Percentiles rank a stretch among this genome's conserved stretches.
Conservation (phyloP, 2,888 invertebrate species). For the Chrysodeixis includens region DNA sequence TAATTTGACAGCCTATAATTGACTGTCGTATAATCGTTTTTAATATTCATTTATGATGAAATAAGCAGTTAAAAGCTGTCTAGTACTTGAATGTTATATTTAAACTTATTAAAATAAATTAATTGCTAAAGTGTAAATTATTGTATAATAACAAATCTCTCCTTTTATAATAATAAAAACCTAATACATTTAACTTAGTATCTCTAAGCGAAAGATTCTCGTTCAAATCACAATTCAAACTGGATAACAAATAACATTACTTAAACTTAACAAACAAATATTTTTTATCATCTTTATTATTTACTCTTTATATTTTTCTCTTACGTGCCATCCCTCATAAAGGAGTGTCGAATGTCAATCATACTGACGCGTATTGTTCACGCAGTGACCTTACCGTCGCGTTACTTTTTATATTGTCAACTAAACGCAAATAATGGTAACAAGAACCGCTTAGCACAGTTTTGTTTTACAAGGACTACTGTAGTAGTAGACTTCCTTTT, state of each 20-base stretch:
- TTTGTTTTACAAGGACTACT: neutral
- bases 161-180: too few relatives aligned
- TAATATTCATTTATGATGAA: too few relatives aligned
- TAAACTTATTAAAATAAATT: too few relatives aligned
- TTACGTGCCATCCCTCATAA: constrained; percentile 38
- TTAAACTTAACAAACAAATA: neutral
- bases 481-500: neutral
- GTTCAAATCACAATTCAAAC: neutral
- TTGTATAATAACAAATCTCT: too few relatives aligned
- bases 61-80: too few relatives aligned
- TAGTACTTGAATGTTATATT: too few relatives aligned
- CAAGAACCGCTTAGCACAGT: constrained; percentile 1
- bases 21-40: too few relatives aligned
- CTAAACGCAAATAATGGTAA: constrained; percentile 11
- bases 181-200: too few relatives aligned
- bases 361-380: constrained; percentile 66
- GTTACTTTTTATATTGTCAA: constrained; percentile 32
- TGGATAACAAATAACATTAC: neutral
- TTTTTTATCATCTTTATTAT: neutral
- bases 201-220: too few relatives aligned
- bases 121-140: too few relatives aligned
- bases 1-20: too few relatives aligned
- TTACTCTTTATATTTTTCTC: too few relatives aligned
- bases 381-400: constrained; percentile 64
- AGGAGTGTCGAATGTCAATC: constrained; percentile 67